Conservation (phyloP, 2,797 vertebrate genomes). For the Platalea minor region DNA sequence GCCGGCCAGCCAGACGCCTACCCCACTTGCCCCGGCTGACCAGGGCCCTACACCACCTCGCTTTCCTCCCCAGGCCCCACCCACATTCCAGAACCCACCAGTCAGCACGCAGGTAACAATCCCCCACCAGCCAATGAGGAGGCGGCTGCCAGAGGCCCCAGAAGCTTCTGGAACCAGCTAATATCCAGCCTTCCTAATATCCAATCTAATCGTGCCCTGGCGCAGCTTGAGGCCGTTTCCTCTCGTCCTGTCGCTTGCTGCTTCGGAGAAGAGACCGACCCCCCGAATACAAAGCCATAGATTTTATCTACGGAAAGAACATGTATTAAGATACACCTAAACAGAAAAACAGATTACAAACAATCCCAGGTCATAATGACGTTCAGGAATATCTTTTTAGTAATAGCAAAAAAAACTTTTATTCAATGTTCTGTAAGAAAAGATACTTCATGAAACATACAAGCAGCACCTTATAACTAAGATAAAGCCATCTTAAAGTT, state of each 20-base stretch:
- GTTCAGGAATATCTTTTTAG: background rate
- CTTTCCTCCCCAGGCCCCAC: too few relatives aligned
- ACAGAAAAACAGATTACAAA: background rate
- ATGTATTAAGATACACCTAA: background rate
- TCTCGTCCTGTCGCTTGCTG: too few relatives aligned
- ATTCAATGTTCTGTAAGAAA: background rate
- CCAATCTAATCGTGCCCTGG: too few relatives aligned
- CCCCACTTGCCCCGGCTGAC: too few relatives aligned
- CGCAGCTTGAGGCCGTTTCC: too few relatives aligned
- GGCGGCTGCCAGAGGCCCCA: background rate
- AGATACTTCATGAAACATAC: background rate
- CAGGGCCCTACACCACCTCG: too few relatives aligned
- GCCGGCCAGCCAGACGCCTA: too few relatives aligned
- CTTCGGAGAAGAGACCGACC: too few relatives aligned
- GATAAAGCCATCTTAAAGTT: background rate
- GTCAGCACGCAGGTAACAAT: too few relatives aligned
- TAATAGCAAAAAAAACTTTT: background rate
- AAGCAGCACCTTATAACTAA: background rate
- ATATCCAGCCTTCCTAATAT: too few relatives aligned
- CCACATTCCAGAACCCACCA: too few relatives aligned
- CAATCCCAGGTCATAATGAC: background rate
- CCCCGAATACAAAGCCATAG: background rate
- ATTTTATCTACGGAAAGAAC: background rate
- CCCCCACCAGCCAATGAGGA: background rate
- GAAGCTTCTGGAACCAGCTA: background rate